A percentile compares a stretch with the other conserved stretches of the same genome.
These are phyloP conservation scores for Drosophila acutilabella DNA, from an alignment of 2,888 invertebrate genomes.

Conservation along the genomic window DNA sequence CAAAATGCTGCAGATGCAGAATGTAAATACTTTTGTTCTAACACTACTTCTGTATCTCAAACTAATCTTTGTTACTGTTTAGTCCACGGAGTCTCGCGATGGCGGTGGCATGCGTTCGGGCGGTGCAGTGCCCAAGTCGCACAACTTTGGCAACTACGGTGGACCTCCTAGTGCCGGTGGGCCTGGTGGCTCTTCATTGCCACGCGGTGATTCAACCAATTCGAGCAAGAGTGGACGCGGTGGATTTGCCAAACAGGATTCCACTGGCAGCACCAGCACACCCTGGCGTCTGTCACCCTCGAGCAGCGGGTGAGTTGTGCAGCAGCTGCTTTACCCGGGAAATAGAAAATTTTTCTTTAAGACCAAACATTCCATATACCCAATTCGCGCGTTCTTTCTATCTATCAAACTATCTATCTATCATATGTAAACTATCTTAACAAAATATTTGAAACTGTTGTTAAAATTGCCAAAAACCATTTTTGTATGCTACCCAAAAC, in stretches of 20 bases:
- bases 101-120: slow-evolving; percentile 82
- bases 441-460: slow-evolving; percentile 58
- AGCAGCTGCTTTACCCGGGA: slow-evolving; percentile 49
- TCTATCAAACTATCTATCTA: slow-evolving; percentile 46
- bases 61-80: background rate
- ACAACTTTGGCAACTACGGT: slow-evolving; percentile 94
- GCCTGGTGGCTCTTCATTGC: slow-evolving; percentile 82
- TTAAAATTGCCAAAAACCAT: slow-evolving; percentile 66
- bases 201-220: slow-evolving; percentile 88
- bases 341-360: slow-evolving; percentile 9
- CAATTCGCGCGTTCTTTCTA: slow-evolving; percentile 55
- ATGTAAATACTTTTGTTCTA: slow-evolving; percentile 53
- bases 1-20: slow-evolving; percentile 84
- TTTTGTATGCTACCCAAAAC: slow-evolving; percentile 69
- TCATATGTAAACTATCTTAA: slow-evolving; percentile 30
- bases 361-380: slow-evolving; percentile 43
- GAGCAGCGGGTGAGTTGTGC: slow-evolving; percentile 84
- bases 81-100: slow-evolving; percentile 82
- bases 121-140: slow-evolving; percentile 90
- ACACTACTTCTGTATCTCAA: background rate
- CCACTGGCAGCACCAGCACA: slow-evolving; percentile 82
- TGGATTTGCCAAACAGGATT: slow-evolving; percentile 90
- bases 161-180: slow-evolving; percentile 87
- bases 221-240: slow-evolving; percentile 89
- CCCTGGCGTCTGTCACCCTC: slow-evolving; percentile 85